phyloP scores from a whole-genome alignment of 2,888 invertebrate species.

The Helleia helle region DNA sequence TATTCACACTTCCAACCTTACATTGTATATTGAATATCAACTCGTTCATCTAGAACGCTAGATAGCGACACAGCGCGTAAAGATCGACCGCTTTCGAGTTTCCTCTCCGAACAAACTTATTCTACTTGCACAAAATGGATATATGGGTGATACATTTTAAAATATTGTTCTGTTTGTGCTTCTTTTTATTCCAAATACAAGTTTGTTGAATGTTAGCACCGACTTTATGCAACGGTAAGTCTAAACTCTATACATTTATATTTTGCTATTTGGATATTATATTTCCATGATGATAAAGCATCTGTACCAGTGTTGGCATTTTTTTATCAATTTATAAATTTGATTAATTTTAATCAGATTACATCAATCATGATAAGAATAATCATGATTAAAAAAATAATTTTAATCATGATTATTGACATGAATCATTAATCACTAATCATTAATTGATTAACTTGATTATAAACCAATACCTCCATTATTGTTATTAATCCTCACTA shows the following conservation, averaged over 20 bases:
- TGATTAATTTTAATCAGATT: too few species aligned
- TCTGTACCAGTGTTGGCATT: too few species aligned
- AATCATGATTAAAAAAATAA: too few species aligned
- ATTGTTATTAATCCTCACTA: too few species aligned
- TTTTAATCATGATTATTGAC: too few species aligned
- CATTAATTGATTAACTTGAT: too few species aligned
- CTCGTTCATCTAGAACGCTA: slow-evolving; percentile 49
- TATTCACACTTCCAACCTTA: too few species aligned
- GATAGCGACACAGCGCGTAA: slow-evolving; percentile 52
- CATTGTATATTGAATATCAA: slow-evolving; percentile 1
- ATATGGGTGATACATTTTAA: slow-evolving; percentile 30
- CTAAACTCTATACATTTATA: background rate
- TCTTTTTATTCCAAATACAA: slow-evolving; percentile 27
- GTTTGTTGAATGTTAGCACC: background rate
- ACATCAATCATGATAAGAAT: too few species aligned
- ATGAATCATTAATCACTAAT: too few species aligned
- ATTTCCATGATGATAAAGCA: background rate
- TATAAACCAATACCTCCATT: too few species aligned
- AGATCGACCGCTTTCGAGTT: slow-evolving; percentile 39
- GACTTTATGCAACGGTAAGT: background rate
- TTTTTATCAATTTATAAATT: too few species aligned
- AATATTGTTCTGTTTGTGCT: slow-evolving; percentile 23
- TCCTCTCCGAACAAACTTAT: slow-evolving; percentile 45
- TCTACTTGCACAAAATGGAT: slow-evolving; percentile 37
- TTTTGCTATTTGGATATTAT: background rate